Evolutionary conservation across 2,888 invertebrate species (phyloP).

Genomic region (Corbicula japonica): DNA sequence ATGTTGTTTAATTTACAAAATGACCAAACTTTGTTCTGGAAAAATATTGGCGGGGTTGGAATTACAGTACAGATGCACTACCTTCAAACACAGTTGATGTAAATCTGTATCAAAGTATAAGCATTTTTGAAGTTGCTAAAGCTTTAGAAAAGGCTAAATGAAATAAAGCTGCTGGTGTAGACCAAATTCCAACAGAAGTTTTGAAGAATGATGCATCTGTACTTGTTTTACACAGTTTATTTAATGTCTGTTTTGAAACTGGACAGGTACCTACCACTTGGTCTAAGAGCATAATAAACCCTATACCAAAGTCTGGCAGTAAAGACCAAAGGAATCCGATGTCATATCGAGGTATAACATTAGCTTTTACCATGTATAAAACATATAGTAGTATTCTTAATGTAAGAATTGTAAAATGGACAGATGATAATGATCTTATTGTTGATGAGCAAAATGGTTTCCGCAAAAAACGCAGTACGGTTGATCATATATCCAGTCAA

Average conservation of each 20-base stretch:
- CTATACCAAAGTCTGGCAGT: too few species aligned
- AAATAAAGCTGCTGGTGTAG: neutral
- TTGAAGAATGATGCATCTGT: too few species aligned
- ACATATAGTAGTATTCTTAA: slow-evolving; percentile 20
- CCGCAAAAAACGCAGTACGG: slow-evolving; percentile 18
- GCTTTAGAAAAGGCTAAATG: slow-evolving; percentile 10
- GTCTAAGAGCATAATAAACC: too few species aligned
- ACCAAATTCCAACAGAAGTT: slow-evolving; percentile 5
- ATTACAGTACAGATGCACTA: too few species aligned
- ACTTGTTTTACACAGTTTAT: too few species aligned
- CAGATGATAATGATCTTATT: slow-evolving; percentile 15
- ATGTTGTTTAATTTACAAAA: neutral
- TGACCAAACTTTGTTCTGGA: too few species aligned
- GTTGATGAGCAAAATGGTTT: slow-evolving; percentile 29
- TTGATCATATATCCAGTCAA: slow-evolving; percentile 23
- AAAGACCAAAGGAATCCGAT: slow-evolving; percentile 2
- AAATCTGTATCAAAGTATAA: too few species aligned
- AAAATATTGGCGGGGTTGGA: too few species aligned
- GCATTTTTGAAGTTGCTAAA: slow-evolving; percentile 20
- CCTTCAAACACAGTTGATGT: too few species aligned
- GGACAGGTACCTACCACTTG: too few species aligned
- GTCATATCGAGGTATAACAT: slow-evolving; percentile 28
- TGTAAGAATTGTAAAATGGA: slow-evolving; percentile 23
- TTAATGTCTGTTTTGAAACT: too few species aligned
- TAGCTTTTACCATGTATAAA: slow-evolving; percentile 30